Evolutionary conservation across 2,113 vertebrate species (phyloP), one percentile per base, ranked within the genome.

Genomic region (Panthera tigris): DNA sequence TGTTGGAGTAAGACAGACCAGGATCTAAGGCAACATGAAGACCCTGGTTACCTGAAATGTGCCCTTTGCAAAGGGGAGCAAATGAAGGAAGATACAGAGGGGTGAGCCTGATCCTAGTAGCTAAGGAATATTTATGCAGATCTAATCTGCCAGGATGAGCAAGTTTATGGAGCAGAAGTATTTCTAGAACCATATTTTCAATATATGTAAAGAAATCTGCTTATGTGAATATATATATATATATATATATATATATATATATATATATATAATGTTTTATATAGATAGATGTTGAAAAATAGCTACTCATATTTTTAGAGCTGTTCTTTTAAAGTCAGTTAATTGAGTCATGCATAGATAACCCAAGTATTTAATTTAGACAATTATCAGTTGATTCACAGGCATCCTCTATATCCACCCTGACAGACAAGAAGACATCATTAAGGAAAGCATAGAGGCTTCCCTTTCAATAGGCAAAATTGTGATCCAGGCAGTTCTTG

Each of bases 311-410:
- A 91, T 79, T 88, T 95, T 97, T 89, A 96, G 41, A 48, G 36
- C 63, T 95, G 15, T 80, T 96, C 69, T 95, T 92, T 95, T 95
- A 95, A 69, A 88, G 50, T 95, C 68, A 90, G 33, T 63, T 87
- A 83, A 91, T 83, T 96, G 76, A 94, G 6, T 94, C 68, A 95
- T 74, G 25, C 39, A 81, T 31, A 89, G 39, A 92, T 29, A 94
- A 89, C 15, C 4, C 8, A 85, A 81, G 25, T 94, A 52, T 74
- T 91, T 84, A 73, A 89, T 66, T 66, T 94, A 94, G 86, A 90
- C 9, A 69, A 33, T 68, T 74, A 89, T 29, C 41, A 80, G 63
- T 79, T 71, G 39, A 76, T 81, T 91, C 82, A 68, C 55, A 95
- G 33, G n/a, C 71, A 84, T 69, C 57, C 48, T 55, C 5, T 73